Conservation (phyloP, 2,888 invertebrate genomes). For the Pollenia griseotomentosa region DNA sequence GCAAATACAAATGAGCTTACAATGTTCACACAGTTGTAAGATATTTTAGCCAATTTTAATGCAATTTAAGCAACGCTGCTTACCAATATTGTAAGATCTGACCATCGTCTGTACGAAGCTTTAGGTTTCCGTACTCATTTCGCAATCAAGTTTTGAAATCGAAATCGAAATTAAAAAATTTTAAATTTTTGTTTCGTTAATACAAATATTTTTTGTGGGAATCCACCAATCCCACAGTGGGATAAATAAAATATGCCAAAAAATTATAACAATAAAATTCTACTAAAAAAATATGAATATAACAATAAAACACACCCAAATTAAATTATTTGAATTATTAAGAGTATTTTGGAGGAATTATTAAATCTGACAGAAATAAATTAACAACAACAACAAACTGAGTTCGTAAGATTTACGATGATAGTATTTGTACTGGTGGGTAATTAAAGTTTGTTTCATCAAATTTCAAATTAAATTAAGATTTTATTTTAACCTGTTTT, state of each 20-base stretch:
- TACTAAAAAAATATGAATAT: slow-evolving; percentile 14
- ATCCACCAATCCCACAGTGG: background rate
- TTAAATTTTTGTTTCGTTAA: too few relatives aligned
- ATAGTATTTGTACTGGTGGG: background rate
- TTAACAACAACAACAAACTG: background rate
- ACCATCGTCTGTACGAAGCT: too few relatives aligned
- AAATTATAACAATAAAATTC: background rate
- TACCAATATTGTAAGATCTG: too few relatives aligned
- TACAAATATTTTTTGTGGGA: background rate
- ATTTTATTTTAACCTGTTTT: slow-evolving; percentile 60
- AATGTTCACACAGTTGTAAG: too few relatives aligned
- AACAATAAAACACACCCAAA: slow-evolving; percentile 51
- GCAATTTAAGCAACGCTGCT: too few relatives aligned
- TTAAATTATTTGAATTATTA: slow-evolving; percentile 33
- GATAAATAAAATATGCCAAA: slow-evolving; percentile 17
- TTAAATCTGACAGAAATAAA: slow-evolving; percentile 25
- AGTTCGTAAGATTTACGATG: background rate
- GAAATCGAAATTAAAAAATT: too few relatives aligned
- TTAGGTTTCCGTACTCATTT: too few relatives aligned
- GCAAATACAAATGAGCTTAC: too few relatives aligned
- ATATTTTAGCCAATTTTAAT: too few relatives aligned
- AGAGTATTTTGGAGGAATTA: slow-evolving; percentile 27
- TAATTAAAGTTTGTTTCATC: slow-evolving; percentile 13
- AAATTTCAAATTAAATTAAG: slow-evolving; percentile 32
- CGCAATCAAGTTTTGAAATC: too few relatives aligned